A percentile compares a stretch with the other conserved stretches of the same genome.
phyloP scores from a whole-genome alignment of 2,113 vertebrate species.

The Ageneiosus marmoratus region DNA sequence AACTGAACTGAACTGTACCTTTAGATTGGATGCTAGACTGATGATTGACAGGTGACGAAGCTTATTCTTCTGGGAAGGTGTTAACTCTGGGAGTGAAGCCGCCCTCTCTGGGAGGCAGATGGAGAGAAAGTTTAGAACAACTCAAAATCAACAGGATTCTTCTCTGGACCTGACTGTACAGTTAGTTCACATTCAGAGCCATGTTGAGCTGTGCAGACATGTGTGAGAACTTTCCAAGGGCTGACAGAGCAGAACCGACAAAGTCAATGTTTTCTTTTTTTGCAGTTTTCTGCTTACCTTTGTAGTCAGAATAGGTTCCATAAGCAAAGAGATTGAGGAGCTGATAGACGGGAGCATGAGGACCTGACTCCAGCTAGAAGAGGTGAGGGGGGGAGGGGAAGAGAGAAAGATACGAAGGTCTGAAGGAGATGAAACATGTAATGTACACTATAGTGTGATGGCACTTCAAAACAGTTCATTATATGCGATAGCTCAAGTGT shows the following conservation, averaged over 20 bases:
- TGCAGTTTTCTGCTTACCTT: conserved; percentile 73
- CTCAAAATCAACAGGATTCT: too few relatives aligned
- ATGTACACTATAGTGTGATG: conserved; percentile 1
- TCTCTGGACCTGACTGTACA: neutral
- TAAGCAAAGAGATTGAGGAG: conserved; percentile 95
- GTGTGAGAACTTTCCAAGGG: neutral
- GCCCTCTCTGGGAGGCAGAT: conserved; percentile 69
- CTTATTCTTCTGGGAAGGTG: conserved; percentile 94
- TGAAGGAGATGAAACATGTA: neutral
- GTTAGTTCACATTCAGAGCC: neutral
- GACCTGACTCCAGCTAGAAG: conserved; percentile 85
- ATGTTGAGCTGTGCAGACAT: neutral
- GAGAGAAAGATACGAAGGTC: conserved; percentile 17
- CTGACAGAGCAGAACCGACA: conserved; percentile 44
- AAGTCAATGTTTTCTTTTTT: conserved; percentile 19
- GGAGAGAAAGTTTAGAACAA: neutral
- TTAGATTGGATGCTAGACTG: conserved; percentile 93
- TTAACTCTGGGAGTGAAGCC: conserved; percentile 86
- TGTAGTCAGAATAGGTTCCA: conserved; percentile 92
- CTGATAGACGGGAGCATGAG: conserved; percentile 89
- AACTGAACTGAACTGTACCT: conserved; percentile 73
- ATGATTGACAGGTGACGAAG: conserved; percentile 93
- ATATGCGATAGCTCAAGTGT: neutral
- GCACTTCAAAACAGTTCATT: neutral
- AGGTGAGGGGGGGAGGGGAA: neutral